A percentile compares a stretch with the other conserved stretches of the same genome.
Conservation (phyloP, 2,113 vertebrate genomes). For the Chitala chitala region DNA sequence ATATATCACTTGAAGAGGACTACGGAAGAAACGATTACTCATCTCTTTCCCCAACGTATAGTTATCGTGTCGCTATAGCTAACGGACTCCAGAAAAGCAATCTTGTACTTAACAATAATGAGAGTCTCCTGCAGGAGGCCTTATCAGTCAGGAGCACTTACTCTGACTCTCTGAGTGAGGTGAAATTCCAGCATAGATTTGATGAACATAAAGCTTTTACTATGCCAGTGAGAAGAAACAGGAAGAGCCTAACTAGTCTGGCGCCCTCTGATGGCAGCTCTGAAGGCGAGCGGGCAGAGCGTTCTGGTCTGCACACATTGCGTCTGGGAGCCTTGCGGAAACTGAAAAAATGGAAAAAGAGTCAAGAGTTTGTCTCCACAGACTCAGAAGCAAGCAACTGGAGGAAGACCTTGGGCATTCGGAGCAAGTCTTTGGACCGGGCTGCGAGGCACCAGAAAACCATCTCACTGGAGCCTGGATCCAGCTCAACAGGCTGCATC, state of each 20-base stretch:
- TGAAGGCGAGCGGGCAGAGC: slow-evolving; percentile 81
- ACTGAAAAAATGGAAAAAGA: slow-evolving; percentile 96
- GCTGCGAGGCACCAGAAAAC: slow-evolving; percentile 82
- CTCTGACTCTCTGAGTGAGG: slow-evolving; percentile 79
- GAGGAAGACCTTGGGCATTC: slow-evolving; percentile 87
- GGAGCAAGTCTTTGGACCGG: slow-evolving; percentile 94
- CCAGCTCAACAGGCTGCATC: slow-evolving; percentile 91
- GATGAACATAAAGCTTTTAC: slow-evolving; percentile 68
- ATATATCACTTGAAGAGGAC: slow-evolving; percentile 79
- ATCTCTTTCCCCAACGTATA: slow-evolving; percentile 92
- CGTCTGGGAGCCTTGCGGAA: slow-evolving; percentile 87
- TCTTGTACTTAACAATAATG: slow-evolving; percentile 68
- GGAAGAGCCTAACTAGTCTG: slow-evolving; percentile 91
- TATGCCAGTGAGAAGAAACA: slow-evolving; percentile 91
- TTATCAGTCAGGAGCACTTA: slow-evolving; percentile 82
- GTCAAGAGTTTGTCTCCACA: slow-evolving; percentile 92
- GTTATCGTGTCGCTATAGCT: slow-evolving; percentile 93
- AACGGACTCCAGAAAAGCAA: slow-evolving; percentile 82
- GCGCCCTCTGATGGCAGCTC: slow-evolving; percentile 94
- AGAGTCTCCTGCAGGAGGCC: slow-evolving; percentile 72
- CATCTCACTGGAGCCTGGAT: slow-evolving; percentile 79
- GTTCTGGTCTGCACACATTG: slow-evolving; percentile 78
- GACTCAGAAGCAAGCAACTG: slow-evolving; percentile 89
- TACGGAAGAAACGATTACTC: slow-evolving; percentile 77
- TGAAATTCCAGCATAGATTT: slow-evolving; percentile 67